Percentiles rank a stretch among this genome's conserved stretches.
Evolutionary conservation across 2,797 vertebrate genomes (phyloP).

Genomic region (Gobionotothen gibberifrons): DNA sequence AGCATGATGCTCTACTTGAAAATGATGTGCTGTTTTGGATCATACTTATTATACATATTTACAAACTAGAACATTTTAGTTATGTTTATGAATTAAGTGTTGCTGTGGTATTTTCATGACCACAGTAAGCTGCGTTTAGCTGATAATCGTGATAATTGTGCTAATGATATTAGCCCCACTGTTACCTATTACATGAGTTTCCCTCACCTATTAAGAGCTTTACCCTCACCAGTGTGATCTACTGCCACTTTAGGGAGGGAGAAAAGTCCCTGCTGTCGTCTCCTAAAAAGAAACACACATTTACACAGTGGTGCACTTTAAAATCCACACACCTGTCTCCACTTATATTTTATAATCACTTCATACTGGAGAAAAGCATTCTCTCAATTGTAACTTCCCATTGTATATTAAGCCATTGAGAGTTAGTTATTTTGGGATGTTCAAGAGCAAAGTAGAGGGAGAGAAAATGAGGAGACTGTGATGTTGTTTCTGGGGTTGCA

Average conservation of each 20-base stretch:
- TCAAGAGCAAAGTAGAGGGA: background rate
- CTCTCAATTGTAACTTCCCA: background rate
- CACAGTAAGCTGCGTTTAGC: background rate
- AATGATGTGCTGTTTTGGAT: no score
- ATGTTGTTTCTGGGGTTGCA: constrained; percentile 33
- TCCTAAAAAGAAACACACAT: constrained; percentile 3
- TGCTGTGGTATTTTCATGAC: background rate
- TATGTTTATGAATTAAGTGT: background rate
- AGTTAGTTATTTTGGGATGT: background rate
- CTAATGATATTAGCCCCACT: constrained; percentile 16
- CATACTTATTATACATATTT: background rate
- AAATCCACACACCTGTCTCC: background rate
- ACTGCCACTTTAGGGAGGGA: constrained; percentile 2
- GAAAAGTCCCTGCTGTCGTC: background rate
- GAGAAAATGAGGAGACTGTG: background rate
- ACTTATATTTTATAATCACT: constrained; percentile 16
- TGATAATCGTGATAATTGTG: constrained; percentile 11
- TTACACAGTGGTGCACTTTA: background rate
- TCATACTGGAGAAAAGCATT: constrained; percentile 4
- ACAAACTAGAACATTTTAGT: background rate
- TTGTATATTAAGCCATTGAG: background rate
- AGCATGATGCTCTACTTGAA: background rate
- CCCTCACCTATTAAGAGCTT: background rate
- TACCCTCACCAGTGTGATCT: background rate
- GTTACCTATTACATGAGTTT: background rate